Conservation (phyloP, 2,888 invertebrate genomes). For the Podotricha telesiphe region DNA sequence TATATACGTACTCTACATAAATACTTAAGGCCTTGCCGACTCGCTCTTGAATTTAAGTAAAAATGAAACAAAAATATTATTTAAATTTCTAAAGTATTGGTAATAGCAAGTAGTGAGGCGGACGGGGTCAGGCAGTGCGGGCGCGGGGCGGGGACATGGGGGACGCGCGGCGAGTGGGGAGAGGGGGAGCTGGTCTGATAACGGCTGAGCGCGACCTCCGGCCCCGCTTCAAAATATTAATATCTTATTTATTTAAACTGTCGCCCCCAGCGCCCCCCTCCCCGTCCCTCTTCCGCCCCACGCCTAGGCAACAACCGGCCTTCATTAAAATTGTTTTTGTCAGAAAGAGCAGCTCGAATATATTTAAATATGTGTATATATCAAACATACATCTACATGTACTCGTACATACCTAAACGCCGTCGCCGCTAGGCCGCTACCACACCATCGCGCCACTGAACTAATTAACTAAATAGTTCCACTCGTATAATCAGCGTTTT, state of each 20-base stretch:
- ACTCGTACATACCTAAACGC: not conserved
- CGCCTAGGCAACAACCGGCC: conserved; percentile 27
- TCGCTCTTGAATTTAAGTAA: not conserved
- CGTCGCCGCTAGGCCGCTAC: not conserved
- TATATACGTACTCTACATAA: not conserved
- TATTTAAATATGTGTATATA: not conserved
- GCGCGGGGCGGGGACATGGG: conserved; percentile 20
- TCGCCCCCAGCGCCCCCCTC: conserved; percentile 27
- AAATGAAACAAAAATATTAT: not conserved
- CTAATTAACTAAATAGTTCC: not conserved
- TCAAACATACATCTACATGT: not conserved
- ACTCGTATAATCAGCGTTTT: not conserved
- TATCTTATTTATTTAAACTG: conserved; percentile 51
- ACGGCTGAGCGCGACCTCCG: conserved; percentile 49
- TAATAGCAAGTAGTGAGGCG: conserved; percentile 25
- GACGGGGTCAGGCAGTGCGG: conserved; percentile 1
- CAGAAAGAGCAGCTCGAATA: conserved; percentile 12
- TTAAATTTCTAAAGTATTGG: conserved; percentile 26
- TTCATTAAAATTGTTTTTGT: conserved; percentile 23
- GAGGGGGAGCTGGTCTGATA: conserved; percentile 41
- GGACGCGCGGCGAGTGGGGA: conserved; percentile 28
- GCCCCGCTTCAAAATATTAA: conserved; percentile 53
- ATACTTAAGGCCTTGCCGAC: not conserved
- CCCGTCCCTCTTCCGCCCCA: conserved; percentile 11
- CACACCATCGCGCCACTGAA: not conserved